Evolutionary conservation across 1,140 invertebrate genomes (phyloP).

Genomic region (Teleogryllus occipitalis): DNA sequence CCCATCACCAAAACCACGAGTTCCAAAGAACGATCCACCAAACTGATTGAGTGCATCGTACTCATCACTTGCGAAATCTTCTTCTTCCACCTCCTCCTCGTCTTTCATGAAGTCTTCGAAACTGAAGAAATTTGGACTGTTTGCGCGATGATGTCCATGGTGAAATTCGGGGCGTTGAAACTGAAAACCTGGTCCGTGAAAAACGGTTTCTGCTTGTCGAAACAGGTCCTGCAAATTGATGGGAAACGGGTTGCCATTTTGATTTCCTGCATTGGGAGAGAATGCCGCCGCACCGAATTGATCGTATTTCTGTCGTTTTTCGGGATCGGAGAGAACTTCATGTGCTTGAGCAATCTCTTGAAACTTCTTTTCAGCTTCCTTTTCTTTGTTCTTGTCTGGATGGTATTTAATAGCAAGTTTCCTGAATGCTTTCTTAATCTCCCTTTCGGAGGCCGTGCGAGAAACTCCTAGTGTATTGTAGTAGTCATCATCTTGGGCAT

Average conservation of each 20-base stretch:
- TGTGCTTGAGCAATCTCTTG: conserved; percentile 35
- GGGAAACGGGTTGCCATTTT: not conserved
- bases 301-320: not conserved
- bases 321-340: not conserved
- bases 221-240: not conserved
- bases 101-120: no score
- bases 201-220: not conserved
- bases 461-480: conserved; percentile 38
- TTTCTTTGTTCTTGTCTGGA: conserved; percentile 40
- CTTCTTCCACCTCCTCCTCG: no score
- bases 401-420: conserved; percentile 43
- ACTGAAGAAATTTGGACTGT: no score
- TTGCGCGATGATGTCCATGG: no score
- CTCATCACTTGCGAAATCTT: no score
- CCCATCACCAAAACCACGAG: no score
- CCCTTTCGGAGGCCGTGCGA: conserved; percentile 33
- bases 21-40: no score
- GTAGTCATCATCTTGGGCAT: conserved; percentile 27
- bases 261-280: not conserved
- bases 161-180: no score
- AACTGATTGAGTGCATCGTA: no score
- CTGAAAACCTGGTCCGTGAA: no score
- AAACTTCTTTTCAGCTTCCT: conserved; percentile 37
- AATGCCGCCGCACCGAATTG: not conserved
- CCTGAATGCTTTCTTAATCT: conserved; percentile 48